Conservation (phyloP, 1,140 invertebrate genomes). For the Calliphora vicina region DNA sequence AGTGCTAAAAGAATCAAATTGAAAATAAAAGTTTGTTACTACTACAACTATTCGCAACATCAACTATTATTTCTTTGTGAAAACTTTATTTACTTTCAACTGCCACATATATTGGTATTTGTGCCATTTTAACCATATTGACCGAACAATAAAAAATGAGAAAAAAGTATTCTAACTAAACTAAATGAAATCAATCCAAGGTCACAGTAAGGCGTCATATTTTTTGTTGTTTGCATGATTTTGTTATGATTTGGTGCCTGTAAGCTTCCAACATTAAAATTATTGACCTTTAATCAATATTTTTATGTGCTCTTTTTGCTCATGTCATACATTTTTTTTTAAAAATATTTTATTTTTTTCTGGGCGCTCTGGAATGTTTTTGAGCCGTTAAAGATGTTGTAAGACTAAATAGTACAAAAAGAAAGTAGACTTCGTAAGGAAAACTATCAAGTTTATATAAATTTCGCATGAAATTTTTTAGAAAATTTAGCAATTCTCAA, state of each 20-base stretch:
- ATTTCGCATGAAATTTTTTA: too few species aligned
- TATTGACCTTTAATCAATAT: too few species aligned
- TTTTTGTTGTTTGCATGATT: too few species aligned
- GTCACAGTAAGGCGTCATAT: not conserved
- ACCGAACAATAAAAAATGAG: not conserved
- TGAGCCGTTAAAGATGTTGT: too few species aligned
- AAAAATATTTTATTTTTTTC: too few species aligned
- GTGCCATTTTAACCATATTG: not conserved
- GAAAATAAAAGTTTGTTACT: not conserved
- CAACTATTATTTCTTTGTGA: not conserved
- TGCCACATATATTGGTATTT: not conserved
- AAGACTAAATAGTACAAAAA: too few species aligned
- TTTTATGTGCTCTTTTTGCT: too few species aligned
- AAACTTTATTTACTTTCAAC: not conserved
- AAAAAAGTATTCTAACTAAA: constrained; percentile 1
- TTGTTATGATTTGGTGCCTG: not conserved
- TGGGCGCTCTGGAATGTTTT: too few species aligned
- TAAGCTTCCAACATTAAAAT: not conserved
- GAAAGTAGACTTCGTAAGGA: too few species aligned
- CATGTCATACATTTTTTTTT: too few species aligned
- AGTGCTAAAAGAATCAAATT: not conserved
- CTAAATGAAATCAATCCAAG: not conserved
- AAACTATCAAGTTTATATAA: too few species aligned
- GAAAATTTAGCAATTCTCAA: too few species aligned
- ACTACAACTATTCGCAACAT: not conserved